A percentile compares a stretch with the other conserved stretches of the same genome.
Evolutionary conservation across 2,888 invertebrate species (phyloP).

Genomic region (Lasioglossum lativentre): DNA sequence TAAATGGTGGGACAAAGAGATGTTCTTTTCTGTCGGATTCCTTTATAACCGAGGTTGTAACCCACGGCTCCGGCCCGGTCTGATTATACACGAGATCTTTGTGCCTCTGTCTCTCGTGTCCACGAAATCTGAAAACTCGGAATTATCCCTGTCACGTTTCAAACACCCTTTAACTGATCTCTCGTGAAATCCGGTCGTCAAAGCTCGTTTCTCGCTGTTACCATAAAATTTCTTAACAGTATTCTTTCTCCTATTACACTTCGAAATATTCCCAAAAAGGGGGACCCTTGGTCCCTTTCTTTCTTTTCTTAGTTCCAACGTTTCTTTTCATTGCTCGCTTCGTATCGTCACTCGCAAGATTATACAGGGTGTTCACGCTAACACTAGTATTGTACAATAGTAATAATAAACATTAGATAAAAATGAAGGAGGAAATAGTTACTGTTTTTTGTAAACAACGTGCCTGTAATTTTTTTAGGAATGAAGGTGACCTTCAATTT

Average conservation of each 20-base stretch:
- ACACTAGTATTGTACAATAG: no score
- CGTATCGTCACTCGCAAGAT: no score
- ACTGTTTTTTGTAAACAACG: no score
- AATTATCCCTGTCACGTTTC: constrained; percentile 33
- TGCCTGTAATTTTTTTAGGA: no score
- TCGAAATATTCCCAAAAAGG: neutral
- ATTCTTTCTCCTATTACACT: neutral
- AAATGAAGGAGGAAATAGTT: no score
- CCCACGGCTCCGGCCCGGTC: constrained; percentile 18
- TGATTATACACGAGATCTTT: constrained; percentile 34
- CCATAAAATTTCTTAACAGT: neutral
- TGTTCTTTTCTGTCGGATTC: constrained; percentile 24
- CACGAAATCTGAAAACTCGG: constrained; percentile 37
- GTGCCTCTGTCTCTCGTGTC: constrained; percentile 29
- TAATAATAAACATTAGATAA: no score
- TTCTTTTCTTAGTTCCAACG: no score
- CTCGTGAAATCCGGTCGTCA: neutral
- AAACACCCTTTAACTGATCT: constrained; percentile 14
- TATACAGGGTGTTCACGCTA: no score
- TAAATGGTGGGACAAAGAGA: constrained; percentile 23
- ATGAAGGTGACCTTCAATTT: no score
- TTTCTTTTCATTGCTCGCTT: no score
- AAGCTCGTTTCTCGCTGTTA: neutral
- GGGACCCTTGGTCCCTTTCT: no score
- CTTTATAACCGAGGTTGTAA: constrained; percentile 21